These are phyloP conservation scores for Polydesmus complanatus DNA, from an alignment of 2,888 invertebrate genomes.

Conservation along the genomic window DNA sequence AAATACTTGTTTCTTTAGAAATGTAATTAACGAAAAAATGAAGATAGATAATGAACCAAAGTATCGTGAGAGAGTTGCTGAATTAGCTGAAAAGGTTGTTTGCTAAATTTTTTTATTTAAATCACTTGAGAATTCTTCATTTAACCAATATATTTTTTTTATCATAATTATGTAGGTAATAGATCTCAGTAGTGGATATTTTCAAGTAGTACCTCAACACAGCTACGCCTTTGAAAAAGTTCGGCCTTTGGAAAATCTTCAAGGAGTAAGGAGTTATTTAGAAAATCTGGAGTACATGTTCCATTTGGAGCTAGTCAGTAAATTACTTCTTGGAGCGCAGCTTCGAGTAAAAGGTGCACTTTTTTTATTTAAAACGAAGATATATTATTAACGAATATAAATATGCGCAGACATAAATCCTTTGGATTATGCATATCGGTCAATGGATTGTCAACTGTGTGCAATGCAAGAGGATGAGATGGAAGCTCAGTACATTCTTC, in stretches of 20 bases:
- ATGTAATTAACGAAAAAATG: constrained; percentile 19
- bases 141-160: neutral
- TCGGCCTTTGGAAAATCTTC: constrained; percentile 28
- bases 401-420: constrained; percentile 31
- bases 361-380: constrained; percentile 1
- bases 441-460: constrained; percentile 32
- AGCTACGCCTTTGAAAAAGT: constrained; percentile 34
- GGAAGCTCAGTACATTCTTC: constrained; percentile 37
- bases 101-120: neutral
- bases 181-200: constrained; percentile 37
- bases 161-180: constrained; percentile 26
- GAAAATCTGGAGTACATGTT: constrained; percentile 29
- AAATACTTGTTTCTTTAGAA: constrained; percentile 8
- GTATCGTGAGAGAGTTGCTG: constrained; percentile 23
- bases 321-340: constrained; percentile 31
- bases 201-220: constrained; percentile 36
- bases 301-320: constrained; percentile 33
- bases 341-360: constrained; percentile 26
- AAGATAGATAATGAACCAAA: constrained; percentile 17
- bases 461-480: constrained; percentile 30
- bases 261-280: constrained; percentile 28
- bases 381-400: neutral
- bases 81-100: constrained; percentile 26
- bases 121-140: neutral
- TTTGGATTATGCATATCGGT: constrained; percentile 36